phyloP scores from a whole-genome alignment of 2,888 invertebrate genomes.

The Altica lythri region DNA sequence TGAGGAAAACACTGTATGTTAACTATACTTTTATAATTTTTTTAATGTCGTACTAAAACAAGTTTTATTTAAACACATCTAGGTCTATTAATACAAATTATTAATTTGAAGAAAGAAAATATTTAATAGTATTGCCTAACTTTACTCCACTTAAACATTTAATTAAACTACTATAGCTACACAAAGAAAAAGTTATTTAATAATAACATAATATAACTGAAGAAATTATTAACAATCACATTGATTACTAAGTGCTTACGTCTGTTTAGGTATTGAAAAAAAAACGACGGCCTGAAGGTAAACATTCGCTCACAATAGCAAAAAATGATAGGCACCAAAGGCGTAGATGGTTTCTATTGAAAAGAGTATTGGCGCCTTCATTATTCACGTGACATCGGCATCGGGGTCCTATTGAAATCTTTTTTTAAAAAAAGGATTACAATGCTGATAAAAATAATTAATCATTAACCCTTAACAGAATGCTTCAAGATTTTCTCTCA shows the following conservation, averaged over 20 bases:
- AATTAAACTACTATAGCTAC: no score
- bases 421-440: slow-evolving; percentile 54
- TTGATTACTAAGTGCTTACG: slow-evolving; percentile 19
- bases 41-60: no score
- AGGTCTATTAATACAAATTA: no score
- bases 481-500: slow-evolving; percentile 48
- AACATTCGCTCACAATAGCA: slow-evolving; percentile 46
- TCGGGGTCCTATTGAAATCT: slow-evolving; percentile 46
- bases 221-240: slow-evolving; percentile 5
- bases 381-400: slow-evolving; percentile 45
- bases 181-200: no score
- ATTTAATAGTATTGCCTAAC: no score
- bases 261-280: slow-evolving; percentile 46
- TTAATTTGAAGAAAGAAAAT: no score
- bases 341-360: slow-evolving; percentile 34
- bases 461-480: slow-evolving; percentile 55
- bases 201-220: no score
- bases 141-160: no score
- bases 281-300: slow-evolving; percentile 44
- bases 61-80: no score
- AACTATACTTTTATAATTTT: no score
- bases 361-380: slow-evolving; percentile 43
- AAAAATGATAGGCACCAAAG: slow-evolving; percentile 35
- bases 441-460: slow-evolving; percentile 54
- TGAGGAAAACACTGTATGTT: no score